These are phyloP conservation scores for Epinephelus malabaricus DNA, from an alignment of 2,797 vertebrate genomes.

Conservation along the genomic window DNA sequence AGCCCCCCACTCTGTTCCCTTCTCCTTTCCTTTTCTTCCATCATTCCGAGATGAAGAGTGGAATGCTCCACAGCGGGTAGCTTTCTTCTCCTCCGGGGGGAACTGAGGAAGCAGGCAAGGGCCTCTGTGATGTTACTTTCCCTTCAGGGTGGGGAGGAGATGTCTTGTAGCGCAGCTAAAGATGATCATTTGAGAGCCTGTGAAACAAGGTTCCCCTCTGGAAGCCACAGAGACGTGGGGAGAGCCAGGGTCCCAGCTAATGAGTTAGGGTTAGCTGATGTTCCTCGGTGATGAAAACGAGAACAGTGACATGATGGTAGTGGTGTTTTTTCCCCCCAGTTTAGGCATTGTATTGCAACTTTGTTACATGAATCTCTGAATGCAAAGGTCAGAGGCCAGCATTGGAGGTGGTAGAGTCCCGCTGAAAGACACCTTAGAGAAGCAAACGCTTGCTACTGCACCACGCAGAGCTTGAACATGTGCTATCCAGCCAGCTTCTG, in stretches of 20 bases:
- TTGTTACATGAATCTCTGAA: constrained; percentile 16
- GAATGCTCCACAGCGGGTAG: constrained; percentile 83
- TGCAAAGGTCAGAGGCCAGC: constrained; percentile 49
- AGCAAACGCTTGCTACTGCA: background rate
- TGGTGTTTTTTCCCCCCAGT: background rate
- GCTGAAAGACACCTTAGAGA: constrained; percentile 19
- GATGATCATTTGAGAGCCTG: constrained; percentile 84
- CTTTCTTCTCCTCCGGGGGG: constrained; percentile 86
- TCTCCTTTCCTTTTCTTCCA: constrained; percentile 79
- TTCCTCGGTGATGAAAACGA: constrained; percentile 64
- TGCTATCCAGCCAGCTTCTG: constrained; percentile 24
- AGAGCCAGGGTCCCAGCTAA: constrained; percentile 68
- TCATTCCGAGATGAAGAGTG: constrained; percentile 82
- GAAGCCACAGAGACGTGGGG: constrained; percentile 60
- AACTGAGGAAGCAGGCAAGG: constrained; percentile 81
- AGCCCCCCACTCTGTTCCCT: constrained; percentile 68
- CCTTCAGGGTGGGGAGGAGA: constrained; percentile 85
- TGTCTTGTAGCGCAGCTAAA: constrained; percentile 84
- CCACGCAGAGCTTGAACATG: constrained; percentile 2
- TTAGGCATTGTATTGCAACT: constrained; percentile 29
- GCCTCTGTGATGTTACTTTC: constrained; percentile 85
- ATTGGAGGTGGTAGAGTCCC: background rate
- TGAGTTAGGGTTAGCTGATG: constrained; percentile 68
- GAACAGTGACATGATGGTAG: constrained; percentile 40
- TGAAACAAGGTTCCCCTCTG: constrained; percentile 76